Evolutionary conservation across 2,888 invertebrate genomes (phyloP).

Genomic region (Parnassius apollo): DNA sequence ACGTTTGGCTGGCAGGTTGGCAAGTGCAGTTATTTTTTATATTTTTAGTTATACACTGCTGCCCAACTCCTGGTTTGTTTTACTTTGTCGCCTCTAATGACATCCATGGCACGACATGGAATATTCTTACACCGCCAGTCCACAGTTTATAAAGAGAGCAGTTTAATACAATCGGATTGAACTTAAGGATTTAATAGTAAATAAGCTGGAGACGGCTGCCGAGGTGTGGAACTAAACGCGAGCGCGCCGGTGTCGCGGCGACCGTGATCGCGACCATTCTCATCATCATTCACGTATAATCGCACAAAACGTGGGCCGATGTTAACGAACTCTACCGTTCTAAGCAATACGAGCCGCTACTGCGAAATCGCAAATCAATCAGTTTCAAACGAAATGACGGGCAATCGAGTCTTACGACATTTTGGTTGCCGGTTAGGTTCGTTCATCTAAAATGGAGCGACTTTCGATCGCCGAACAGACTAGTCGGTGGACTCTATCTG

Average conservation of each 20-base stretch:
- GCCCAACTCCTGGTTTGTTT: too few relatives aligned
- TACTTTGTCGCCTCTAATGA: too few relatives aligned
- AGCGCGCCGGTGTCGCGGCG: neutral
- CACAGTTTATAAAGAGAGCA: neutral
- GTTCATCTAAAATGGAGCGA: neutral
- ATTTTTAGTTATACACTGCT: too few relatives aligned
- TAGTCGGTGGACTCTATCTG: too few relatives aligned
- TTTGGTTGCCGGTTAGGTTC: neutral
- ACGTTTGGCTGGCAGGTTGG: too few relatives aligned
- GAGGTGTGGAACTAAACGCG: neutral
- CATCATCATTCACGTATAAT: neutral
- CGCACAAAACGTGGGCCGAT: neutral
- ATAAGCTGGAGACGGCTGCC: conserved; percentile 3
- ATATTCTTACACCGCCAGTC: too few relatives aligned
- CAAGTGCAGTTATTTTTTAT: too few relatives aligned
- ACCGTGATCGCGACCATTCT: neutral
- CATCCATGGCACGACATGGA: too few relatives aligned
- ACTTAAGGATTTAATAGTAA: conserved; percentile 4
- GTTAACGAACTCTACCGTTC: conserved; percentile 1
- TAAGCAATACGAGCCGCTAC: neutral
- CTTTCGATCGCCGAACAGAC: neutral
- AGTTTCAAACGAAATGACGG: neutral
- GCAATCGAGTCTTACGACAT: neutral
- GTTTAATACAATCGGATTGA: neutral
- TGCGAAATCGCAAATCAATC: neutral